Evolutionary conservation across 2,797 vertebrate genomes (phyloP).

Genomic region (Molossus molossus): DNA sequence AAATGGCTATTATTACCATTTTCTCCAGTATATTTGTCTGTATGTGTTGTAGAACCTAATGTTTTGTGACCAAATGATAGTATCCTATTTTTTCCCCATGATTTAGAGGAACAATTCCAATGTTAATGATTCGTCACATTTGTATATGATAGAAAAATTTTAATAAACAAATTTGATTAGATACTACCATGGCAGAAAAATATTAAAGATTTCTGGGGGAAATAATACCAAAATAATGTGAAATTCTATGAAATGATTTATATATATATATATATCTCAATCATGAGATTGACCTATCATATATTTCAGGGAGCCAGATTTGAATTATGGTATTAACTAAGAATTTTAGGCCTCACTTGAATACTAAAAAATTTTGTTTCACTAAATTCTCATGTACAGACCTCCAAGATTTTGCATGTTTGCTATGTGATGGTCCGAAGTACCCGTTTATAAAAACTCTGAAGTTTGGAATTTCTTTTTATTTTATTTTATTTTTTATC

Average conservation of each 20-base stretch:
- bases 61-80: not conserved
- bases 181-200: not conserved
- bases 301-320: not conserved
- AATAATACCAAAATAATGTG: not conserved
- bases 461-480: not conserved
- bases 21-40: not conserved
- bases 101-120: not conserved
- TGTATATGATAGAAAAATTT: constrained; percentile 6
- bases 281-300: not conserved
- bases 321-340: not conserved
- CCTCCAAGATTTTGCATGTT: not conserved
- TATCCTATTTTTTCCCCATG: not conserved
- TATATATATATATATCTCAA: not conserved
- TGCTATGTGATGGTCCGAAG: not conserved
- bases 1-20: not conserved
- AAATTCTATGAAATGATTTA: not conserved
- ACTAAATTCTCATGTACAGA: not conserved
- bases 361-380: not conserved
- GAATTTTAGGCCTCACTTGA: not conserved
- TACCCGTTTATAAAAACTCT: not conserved
- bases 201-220: not conserved
- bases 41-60: not conserved
- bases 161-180: not conserved
- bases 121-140: not conserved
- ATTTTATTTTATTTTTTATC: too few species aligned